A percentile compares a stretch with the other conserved stretches of the same genome.
Evolutionary conservation across 2,113 vertebrate genomes (phyloP).

Genomic region (Diadophis punctatus): DNA sequence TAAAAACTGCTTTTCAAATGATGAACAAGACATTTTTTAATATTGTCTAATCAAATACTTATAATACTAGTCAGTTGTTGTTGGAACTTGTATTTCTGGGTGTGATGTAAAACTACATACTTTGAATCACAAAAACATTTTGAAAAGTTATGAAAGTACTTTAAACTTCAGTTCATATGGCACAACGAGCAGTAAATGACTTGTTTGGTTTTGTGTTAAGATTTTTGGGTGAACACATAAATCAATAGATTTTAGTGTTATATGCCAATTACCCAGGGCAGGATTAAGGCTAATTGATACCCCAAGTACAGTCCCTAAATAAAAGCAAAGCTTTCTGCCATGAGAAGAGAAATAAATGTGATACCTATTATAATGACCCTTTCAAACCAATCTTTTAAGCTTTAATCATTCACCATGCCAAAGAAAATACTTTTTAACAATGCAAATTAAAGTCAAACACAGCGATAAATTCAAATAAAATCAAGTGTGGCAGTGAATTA

Average conservation of each 20-base stretch:
- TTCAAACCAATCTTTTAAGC: neutral
- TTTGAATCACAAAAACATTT: neutral
- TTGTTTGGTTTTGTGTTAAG: neutral
- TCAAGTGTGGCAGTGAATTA: neutral
- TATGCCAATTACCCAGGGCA: neutral
- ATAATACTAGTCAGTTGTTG: neutral
- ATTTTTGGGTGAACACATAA: neutral
- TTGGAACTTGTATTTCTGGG: neutral
- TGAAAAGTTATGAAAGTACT: neutral
- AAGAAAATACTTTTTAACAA: neutral
- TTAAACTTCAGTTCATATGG: neutral
- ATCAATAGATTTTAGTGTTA: neutral
- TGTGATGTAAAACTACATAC: neutral
- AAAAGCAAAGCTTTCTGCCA: neutral
- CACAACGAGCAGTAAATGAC: neutral
- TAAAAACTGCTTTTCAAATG: slow-evolving; percentile 8
- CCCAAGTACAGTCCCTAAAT: neutral
- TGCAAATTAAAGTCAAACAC: neutral
- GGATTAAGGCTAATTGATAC: neutral
- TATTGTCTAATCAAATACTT: slow-evolving; percentile 31
- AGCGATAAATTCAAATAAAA: neutral
- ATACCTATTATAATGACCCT: neutral
- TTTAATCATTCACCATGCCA: neutral
- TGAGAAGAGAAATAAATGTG: neutral
- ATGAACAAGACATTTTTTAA: slow-evolving; percentile 13